Conservation (phyloP, 2,113 vertebrate species). For the Eptesicus fuscus region DNA sequence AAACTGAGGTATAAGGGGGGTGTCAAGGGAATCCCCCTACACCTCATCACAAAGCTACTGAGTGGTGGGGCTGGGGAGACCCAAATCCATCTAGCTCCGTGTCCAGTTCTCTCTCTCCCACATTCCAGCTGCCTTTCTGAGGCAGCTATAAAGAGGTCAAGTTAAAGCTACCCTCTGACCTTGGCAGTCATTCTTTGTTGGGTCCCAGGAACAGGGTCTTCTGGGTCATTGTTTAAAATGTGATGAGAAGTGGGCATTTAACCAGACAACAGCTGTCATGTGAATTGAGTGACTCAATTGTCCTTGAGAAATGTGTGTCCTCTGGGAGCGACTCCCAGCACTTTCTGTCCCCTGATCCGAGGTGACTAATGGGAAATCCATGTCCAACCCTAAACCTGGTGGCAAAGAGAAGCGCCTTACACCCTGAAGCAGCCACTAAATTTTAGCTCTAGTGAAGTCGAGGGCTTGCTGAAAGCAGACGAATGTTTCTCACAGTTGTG, state of each 20-base stretch:
- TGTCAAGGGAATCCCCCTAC: neutral
- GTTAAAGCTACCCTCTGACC: neutral
- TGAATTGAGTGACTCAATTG: neutral
- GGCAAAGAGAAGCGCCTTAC: neutral
- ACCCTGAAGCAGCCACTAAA: neutral
- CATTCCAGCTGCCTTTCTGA: neutral
- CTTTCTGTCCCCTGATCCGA: neutral
- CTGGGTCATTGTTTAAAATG: slow-evolving; percentile 14
- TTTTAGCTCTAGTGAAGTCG: neutral
- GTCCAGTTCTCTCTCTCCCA: neutral
- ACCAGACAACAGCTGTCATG: neutral
- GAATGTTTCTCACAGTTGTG: neutral
- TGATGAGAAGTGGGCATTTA: slow-evolving; percentile 22
- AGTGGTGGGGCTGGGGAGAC: too few relatives aligned
- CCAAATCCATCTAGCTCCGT: neutral
- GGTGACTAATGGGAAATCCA: neutral
- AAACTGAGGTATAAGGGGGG: neutral
- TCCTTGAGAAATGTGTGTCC: slow-evolving; percentile 23
- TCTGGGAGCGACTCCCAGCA: neutral
- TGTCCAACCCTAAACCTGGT: neutral
- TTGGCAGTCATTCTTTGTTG: neutral
- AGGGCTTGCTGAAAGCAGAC: neutral
- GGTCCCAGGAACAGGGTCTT: neutral
- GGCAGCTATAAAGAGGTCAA: neutral
- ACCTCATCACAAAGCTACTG: neutral